These are phyloP conservation scores for Manduca sexta DNA, from an alignment of 1,140 invertebrate species.

Conservation along the genomic window DNA sequence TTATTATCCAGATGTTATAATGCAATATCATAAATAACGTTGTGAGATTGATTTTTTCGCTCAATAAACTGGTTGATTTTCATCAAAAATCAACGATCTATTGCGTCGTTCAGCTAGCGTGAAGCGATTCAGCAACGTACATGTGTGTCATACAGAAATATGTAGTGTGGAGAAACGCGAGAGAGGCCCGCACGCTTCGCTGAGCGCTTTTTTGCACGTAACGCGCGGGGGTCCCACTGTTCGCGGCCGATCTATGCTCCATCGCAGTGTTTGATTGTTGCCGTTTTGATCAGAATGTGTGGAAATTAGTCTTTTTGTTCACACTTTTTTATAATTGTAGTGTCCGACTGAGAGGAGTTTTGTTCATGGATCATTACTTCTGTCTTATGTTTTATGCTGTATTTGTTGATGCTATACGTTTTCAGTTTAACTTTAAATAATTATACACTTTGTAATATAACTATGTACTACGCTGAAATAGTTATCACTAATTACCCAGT, in stretches of 20 bases:
- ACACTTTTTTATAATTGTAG: too few relatives aligned
- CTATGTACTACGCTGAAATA: too few relatives aligned
- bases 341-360: too few relatives aligned
- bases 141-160: slow-evolving; percentile 57
- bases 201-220: slow-evolving; percentile 37
- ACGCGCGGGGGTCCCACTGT: slow-evolving; percentile 10
- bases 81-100: not conserved
- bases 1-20: not conserved
- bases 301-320: too few relatives aligned
- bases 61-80: not conserved
- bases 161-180: slow-evolving; percentile 59
- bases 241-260: slow-evolving; percentile 4
- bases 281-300: not conserved
- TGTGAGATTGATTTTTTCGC: too few relatives aligned
- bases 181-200: slow-evolving; percentile 39
- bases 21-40: not conserved
- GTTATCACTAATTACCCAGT: too few relatives aligned
- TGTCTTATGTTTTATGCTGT: too few relatives aligned
- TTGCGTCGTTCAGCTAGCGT: slow-evolving; percentile 31
- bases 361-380: too few relatives aligned
- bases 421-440: too few relatives aligned
- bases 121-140: slow-evolving; percentile 43
- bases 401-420: too few relatives aligned
- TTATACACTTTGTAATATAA: too few relatives aligned
- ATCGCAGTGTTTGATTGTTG: not conserved